Evolutionary conservation across 2,113 vertebrate species (phyloP).

Genomic region (Ginglymostoma cirratum): DNA sequence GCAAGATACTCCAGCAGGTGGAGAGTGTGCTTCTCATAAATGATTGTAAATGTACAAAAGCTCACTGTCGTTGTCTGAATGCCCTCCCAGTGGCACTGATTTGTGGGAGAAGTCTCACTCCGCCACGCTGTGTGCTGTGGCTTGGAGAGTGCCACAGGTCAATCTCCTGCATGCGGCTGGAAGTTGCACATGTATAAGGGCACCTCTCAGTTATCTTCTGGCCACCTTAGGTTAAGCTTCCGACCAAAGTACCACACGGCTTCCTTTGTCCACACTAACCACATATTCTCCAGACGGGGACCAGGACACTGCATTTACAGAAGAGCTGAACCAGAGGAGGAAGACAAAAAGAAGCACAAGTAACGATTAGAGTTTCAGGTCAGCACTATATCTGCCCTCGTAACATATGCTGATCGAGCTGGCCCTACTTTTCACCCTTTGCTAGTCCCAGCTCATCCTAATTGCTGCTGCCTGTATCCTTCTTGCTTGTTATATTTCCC

Average conservation of each 20-base stretch:
- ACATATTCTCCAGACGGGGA: conserved; percentile 77
- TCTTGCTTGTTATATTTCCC: no score
- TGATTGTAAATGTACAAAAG: conserved; percentile 16
- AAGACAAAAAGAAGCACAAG: not conserved
- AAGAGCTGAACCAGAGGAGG: conserved; percentile 62
- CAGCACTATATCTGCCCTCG: not conserved
- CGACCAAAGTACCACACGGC: conserved; percentile 84
- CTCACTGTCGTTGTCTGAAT: conserved; percentile 40
- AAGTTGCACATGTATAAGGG: not conserved
- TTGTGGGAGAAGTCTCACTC: conserved; percentile 39
- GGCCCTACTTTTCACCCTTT: not conserved
- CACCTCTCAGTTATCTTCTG: conserved; percentile 30
- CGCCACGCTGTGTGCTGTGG: conserved; percentile 44
- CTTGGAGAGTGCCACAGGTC: no score
- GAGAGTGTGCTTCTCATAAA: not conserved
- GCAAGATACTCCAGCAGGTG: not conserved
- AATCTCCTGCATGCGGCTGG: not conserved
- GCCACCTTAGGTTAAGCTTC: conserved; percentile 63
- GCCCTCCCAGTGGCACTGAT: conserved; percentile 38
- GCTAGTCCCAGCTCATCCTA: not conserved
- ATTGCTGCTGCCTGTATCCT: not conserved
- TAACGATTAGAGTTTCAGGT: not conserved
- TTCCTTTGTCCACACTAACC: conserved; percentile 88
- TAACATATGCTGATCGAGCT: not conserved
- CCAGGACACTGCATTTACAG: conserved; percentile 87